phyloP scores from a whole-genome alignment of 2,113 vertebrate genomes.

The Platysternon megacephalum region DNA sequence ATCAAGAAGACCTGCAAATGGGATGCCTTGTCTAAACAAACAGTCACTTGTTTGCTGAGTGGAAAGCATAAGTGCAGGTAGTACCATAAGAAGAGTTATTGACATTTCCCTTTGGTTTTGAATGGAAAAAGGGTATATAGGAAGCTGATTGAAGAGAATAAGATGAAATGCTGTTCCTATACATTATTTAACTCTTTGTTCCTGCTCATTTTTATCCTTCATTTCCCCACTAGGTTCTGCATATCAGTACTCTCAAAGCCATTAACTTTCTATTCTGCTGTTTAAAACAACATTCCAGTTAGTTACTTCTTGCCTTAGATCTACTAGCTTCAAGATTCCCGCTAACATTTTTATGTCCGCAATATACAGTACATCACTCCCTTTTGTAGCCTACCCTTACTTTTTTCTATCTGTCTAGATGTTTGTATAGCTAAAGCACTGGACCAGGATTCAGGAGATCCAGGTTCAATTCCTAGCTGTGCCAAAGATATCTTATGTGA shows the following conservation, averaged over 20 bases:
- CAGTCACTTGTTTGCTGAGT: not conserved
- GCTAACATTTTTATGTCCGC: not conserved
- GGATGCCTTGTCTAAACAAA: not conserved
- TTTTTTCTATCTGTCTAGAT: fast-evolving
- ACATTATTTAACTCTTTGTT: not conserved
- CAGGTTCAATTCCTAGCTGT: not conserved
- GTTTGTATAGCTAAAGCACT: not conserved
- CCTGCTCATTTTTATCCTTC: not conserved
- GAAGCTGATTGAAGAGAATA: not conserved
- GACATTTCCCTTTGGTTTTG: not conserved
- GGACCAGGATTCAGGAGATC: not conserved
- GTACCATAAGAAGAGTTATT: not conserved
- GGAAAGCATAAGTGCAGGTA: not conserved
- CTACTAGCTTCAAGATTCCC: not conserved
- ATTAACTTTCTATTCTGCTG: not conserved
- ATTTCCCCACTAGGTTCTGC: not conserved
- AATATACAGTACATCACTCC: not conserved
- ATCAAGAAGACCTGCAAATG: not conserved
- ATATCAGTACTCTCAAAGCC: not conserved
- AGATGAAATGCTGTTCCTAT: not conserved
- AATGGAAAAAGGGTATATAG: not conserved
- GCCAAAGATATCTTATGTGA: not conserved
- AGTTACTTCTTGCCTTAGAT: not conserved
- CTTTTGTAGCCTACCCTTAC: not conserved
- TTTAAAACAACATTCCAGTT: not conserved